These are phyloP conservation scores for Mystacides longicornis DNA, from an alignment of 2,888 invertebrate genomes.

Conservation along the genomic window DNA sequence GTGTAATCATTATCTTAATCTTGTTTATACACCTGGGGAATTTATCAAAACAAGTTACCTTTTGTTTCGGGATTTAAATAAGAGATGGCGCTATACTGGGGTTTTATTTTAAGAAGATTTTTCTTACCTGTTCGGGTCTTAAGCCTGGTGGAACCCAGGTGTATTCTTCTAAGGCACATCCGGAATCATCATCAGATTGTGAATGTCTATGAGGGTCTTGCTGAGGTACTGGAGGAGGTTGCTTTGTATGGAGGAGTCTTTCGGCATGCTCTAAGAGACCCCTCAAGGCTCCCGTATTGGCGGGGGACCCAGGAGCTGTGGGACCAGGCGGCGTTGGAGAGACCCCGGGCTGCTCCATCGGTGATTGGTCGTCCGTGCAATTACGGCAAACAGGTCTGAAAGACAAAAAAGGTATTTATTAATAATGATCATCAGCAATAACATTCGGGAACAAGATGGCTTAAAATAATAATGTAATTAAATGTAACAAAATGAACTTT, in stretches of 20 bases:
- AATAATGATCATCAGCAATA: background rate
- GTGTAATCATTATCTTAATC: too few species aligned
- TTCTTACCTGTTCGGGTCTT: slow-evolving; percentile 85
- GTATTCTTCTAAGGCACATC: slow-evolving; percentile 95
- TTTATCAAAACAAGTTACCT: too few species aligned
- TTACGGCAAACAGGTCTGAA: slow-evolving; percentile 78
- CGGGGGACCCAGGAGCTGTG: slow-evolving; percentile 42
- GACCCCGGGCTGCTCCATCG: slow-evolving; percentile 41
- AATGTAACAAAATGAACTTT: background rate
- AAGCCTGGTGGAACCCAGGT: slow-evolving; percentile 97
- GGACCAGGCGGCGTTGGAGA: slow-evolving; percentile 38
- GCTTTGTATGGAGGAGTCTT: slow-evolving; percentile 53
- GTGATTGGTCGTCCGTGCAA: slow-evolving; percentile 54
- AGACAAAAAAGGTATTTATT: slow-evolving; percentile 25
- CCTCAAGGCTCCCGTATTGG: slow-evolving; percentile 31
- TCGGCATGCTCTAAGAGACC: slow-evolving; percentile 48
- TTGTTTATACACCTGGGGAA: too few species aligned
- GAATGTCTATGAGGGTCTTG: slow-evolving; percentile 74
- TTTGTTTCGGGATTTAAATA: too few species aligned
- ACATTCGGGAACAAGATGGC: too few species aligned
- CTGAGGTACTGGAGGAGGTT: slow-evolving; percentile 35
- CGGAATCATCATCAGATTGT: slow-evolving; percentile 95
- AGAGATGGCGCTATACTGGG: too few species aligned
- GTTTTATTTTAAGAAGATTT: too few species aligned
- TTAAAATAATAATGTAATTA: background rate